Evolutionary conservation across 92 coral and sea anemone species (phyloP).

Genomic region (Zoanthus sansibaricus): DNA sequence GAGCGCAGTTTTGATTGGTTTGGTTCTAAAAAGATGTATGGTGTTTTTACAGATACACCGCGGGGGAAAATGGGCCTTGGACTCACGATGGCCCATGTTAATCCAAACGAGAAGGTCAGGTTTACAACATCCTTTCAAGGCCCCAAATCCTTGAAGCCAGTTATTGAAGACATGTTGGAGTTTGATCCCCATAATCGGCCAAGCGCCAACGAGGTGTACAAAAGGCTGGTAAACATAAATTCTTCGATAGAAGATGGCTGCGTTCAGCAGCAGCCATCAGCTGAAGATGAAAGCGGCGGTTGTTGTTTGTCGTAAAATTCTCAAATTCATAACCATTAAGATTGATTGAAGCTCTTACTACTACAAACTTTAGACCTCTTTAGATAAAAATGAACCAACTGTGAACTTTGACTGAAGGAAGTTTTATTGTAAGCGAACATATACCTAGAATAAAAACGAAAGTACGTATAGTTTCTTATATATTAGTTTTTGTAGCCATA

Average conservation of each 20-base stretch:
- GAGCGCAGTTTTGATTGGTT: slow-evolving; percentile 63
- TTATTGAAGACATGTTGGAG: slow-evolving; percentile 56
- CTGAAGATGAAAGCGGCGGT: neutral
- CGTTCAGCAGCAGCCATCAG: neutral
- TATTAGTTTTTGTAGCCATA: too few species aligned
- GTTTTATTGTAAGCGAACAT: too few species aligned
- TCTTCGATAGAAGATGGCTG: neutral
- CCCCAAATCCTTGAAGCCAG: slow-evolving; percentile 34
- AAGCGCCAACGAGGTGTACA: slow-evolving; percentile 50
- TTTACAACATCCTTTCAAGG: slow-evolving; percentile 39
- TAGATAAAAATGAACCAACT: too few species aligned
- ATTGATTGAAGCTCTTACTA: too few species aligned
- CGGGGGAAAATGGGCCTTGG: slow-evolving; percentile 56
- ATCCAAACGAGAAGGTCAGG: slow-evolving; percentile 12
- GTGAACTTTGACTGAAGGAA: too few species aligned
- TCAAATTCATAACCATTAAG: neutral
- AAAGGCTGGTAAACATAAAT: slow-evolving; percentile 27
- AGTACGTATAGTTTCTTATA: too few species aligned
- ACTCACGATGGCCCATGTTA: slow-evolving; percentile 53
- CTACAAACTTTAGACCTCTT: too few species aligned
- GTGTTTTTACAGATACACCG: slow-evolving; percentile 49
- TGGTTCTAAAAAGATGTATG: slow-evolving; percentile 67
- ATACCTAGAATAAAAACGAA: too few species aligned
- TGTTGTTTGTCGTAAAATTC: neutral
- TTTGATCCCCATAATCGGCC: slow-evolving; percentile 59